Percentiles rank a stretch among this genome's conserved stretches.
These are phyloP conservation scores for Actenoides lindsayi DNA, from an alignment of 2,113 vertebrate genomes.

Conservation along the genomic window DNA sequence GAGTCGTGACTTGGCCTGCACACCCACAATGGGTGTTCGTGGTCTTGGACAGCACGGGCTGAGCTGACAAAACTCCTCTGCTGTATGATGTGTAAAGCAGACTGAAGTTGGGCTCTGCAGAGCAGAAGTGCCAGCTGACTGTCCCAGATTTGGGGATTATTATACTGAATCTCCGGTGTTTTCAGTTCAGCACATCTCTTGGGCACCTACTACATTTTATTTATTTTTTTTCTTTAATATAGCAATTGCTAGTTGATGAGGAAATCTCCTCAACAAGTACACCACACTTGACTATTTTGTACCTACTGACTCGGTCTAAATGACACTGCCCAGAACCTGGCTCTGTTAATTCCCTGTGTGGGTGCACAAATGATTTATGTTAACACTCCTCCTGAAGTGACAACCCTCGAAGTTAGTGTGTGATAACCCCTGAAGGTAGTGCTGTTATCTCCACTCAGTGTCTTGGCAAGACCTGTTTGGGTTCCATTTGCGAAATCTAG, in stretches of 20 bases:
- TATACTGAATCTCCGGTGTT: neutral
- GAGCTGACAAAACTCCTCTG: neutral
- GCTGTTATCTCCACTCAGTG: neutral
- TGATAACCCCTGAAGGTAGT: neutral
- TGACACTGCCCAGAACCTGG: neutral
- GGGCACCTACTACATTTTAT: neutral
- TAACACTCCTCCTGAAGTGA: neutral
- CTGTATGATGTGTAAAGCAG: neutral
- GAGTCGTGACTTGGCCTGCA: neutral
- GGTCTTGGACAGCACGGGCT: neutral
- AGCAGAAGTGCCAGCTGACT: neutral
- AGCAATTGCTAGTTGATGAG: rapidly evolving
- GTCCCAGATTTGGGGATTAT: neutral
- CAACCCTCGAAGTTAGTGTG: no score
- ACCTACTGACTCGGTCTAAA: neutral
- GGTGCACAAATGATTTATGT: neutral
- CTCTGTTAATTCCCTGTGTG: neutral
- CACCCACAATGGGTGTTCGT: neutral
- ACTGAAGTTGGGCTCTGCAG: neutral
- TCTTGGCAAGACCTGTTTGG: neutral
- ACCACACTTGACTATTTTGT: neutral
- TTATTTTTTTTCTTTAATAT: neutral
- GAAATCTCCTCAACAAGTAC: neutral
- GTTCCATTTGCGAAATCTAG: neutral
- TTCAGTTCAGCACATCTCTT: neutral